Evolutionary conservation across 2,888 invertebrate genomes (phyloP), one percentile per base, ranked within the genome.

Genomic region (Rhorus exstirpatorius): DNA sequence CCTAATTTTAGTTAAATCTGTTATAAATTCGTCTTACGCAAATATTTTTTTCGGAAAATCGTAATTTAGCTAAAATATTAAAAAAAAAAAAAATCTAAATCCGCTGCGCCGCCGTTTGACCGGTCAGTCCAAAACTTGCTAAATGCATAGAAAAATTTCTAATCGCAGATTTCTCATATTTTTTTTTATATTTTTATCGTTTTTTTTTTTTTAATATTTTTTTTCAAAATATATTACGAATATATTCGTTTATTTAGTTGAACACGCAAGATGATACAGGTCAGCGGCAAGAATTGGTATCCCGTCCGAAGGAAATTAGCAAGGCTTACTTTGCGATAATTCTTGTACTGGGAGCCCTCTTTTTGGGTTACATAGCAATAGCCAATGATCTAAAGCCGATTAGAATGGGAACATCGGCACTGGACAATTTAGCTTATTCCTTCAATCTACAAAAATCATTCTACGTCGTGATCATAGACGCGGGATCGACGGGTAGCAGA

Each of bases 401-500:
- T 6, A 89, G 83, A 65, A 84, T 92, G 24, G 91, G 92, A 6
- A 88, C 87, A 3, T 88, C 89, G 89, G 95, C 96, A 90, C 93
- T 97, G 83, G 97, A 97, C 88, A 95, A 95, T n/a, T 91, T 97
- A 79, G 97, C 96, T 24, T 95, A 96, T 89, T 95, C 94, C 65
- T 94, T 97, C 76, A 97, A 97, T 58, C 95, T 97, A 89, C 94
- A 95, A 88, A 95, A 95, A 87, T 94, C 94, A 46, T 95, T 95
- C 58, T 96, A 98, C 93, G 98, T 97, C 0, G 97, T 98, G 24
- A 96, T 99, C 87, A 96, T 99, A 86, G 99, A 99, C 93, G 98
- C 98, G 3, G 98, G 99, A 1, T 98, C 98, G 77, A 98, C 98
- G 0, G 99, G 98, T 0, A 96, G 97, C 83, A 95, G 99, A 86